A percentile compares a stretch with the other conserved stretches of the same genome.
These are phyloP conservation scores for Lypha dubia DNA, from an alignment of 2,888 invertebrate genomes.

Conservation along the genomic window DNA sequence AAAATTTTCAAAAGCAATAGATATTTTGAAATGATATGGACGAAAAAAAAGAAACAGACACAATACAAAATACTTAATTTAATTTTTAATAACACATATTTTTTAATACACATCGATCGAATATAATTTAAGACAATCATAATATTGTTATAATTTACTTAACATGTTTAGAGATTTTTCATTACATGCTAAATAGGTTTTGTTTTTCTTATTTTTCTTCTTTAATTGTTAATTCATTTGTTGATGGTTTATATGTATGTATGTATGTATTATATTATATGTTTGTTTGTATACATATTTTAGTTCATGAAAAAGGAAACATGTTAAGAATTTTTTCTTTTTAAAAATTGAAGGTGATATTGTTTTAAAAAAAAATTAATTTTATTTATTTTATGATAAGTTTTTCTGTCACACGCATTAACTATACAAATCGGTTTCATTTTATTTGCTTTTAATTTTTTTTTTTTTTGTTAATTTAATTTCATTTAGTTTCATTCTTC, in stretches of 20 bases:
- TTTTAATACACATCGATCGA: conserved; percentile 39
- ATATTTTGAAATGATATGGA: background rate
- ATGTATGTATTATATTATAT: too few species aligned
- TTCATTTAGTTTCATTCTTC: conserved; percentile 20
- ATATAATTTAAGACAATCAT: conserved; percentile 32
- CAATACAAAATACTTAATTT: background rate
- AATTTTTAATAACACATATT: conserved; percentile 38
- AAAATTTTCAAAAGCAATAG: background rate
- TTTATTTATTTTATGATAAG: conserved; percentile 4
- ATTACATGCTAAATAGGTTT: conserved; percentile 55
- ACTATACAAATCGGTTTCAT: background rate
- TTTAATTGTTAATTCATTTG: conserved; percentile 37
- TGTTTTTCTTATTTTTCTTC: too few species aligned
- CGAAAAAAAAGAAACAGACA: background rate
- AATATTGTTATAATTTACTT: conserved; percentile 27
- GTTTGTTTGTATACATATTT: too few species aligned
- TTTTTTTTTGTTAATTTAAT: background rate
- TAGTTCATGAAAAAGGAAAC: conserved; percentile 21
- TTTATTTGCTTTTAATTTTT: conserved; percentile 13
- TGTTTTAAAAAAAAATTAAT: conserved; percentile 2
- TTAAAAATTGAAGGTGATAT: conserved; percentile 47
- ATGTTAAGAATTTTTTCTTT: conserved; percentile 4
- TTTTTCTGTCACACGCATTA: conserved; percentile 39
- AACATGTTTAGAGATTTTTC: conserved; percentile 42
- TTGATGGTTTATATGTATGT: background rate